These are phyloP conservation scores for Aelia acuminata DNA, from an alignment of 2,888 invertebrate genomes.

Conservation along the genomic window DNA sequence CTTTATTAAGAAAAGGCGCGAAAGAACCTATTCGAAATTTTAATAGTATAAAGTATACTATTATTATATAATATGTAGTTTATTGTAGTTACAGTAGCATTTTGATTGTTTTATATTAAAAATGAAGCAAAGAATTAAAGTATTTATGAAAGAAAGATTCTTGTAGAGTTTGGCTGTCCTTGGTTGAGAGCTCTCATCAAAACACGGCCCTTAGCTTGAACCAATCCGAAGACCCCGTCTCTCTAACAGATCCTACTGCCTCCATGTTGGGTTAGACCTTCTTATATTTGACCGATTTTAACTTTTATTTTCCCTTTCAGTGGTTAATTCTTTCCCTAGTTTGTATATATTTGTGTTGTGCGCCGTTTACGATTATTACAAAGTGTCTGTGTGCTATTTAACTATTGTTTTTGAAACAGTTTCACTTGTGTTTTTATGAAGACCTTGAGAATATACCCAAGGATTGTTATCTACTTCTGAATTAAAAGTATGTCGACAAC, in stretches of 20 bases:
- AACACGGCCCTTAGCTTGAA: constrained; percentile 52
- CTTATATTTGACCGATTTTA: constrained; percentile 60
- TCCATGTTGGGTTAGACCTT: constrained; percentile 59
- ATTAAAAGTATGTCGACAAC: constrained; percentile 59
- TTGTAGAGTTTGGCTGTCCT: constrained; percentile 33
- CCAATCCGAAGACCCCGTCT: constrained; percentile 53
- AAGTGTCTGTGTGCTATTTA: constrained; percentile 53
- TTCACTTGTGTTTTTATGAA: constrained; percentile 48
- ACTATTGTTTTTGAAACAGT: constrained; percentile 47
- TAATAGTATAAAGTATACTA: not conserved
- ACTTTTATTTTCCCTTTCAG: constrained; percentile 43
- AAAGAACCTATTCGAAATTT: constrained; percentile 2
- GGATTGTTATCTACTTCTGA: constrained; percentile 54
- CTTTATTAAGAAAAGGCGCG: constrained; percentile 2
- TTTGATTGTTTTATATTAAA: not conserved
- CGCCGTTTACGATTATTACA: constrained; percentile 29
- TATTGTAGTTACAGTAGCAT: not conserved
- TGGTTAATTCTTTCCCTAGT: constrained; percentile 53
- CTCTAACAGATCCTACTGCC: constrained; percentile 57
- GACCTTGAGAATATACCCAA: constrained; percentile 58
- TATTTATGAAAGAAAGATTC: constrained; percentile 42
- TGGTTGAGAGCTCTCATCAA: constrained; percentile 57
- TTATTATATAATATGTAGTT: not conserved
- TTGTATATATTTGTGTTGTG: not conserved
- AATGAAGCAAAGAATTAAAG: not conserved